Base-by-base conservation (phyloP, 2,113 vertebrate species). In the Daphoenositta chrysoptera region DNA sequence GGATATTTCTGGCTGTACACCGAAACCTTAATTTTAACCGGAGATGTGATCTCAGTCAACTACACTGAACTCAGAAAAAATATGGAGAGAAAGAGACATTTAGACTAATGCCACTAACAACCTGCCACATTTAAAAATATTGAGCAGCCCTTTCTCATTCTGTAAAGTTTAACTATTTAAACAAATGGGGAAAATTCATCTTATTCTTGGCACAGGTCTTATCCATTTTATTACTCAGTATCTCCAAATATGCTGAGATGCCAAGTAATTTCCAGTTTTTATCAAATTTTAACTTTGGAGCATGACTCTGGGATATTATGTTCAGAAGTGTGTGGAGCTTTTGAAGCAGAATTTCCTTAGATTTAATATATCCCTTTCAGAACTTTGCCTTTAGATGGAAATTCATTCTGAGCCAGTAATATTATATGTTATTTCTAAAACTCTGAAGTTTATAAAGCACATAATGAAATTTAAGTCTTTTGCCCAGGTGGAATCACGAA, bases 391-490 rank as follows among this genome's bases (percentile, higher is more conserved):
- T 94, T 24, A 75, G 95, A 93, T 95, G 80, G 93, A 95, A 98
- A 97, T 93, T 95, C 65, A 94, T 97, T 96, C 95, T 94, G 86
- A 87, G 84, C 89, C 94, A 80, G 94, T 96, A 98, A 97, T 83
- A 80, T 80, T 95, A 95, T 96, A 92, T 97, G 92, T 91, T 97
- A 95, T 97, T 97, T 93, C 93, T 97, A 93, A 97, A 91, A 87
- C 90, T 96, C 84, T 93, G 44, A 73, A 82, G 96, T 97, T 98
- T 97, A 97, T 96, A 97, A 97, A 97, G 94, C 93, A 86, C 87
- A 93, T 94, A 96, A 96, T 98, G 96, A 98, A 98, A 98, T 97
- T 87, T 86, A 97, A 97, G 91, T 96, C 96, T 80, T 93, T 39
- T 50, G 90, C 72, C 96, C 97, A 97, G 97, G 95, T 97, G 97